Base-by-base conservation (phyloP, 2,797 vertebrate species). In the Chaenodraco wilsoni region DNA sequence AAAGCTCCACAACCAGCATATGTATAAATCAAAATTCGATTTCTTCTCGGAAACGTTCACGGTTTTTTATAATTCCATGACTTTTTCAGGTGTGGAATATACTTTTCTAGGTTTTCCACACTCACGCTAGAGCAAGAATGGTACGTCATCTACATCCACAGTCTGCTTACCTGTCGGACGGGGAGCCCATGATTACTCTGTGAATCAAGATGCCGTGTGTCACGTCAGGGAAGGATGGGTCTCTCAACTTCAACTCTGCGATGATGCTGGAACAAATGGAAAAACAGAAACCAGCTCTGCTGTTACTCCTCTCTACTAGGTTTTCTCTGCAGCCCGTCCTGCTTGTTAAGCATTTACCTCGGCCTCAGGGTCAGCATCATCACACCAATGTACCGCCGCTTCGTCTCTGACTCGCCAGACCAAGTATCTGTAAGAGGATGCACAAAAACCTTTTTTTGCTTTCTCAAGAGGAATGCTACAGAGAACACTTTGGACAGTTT, bases 331-430 rank as follows among this genome's bases (percentile, higher is more conserved):
- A 41, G 12, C 9, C 1, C 13, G 8, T 31, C 17, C 3, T 40
- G 12, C 48, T 9, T 1, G 14, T 48, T 12, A 51, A 31, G 23
- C 11, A 0, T 14, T 23, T 91, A 99, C 97, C 96, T 97, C 2
- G 92, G 95, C 0, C 96, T 97, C 46, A 99, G 93, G 0, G 97
- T 98, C 86, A 99, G 91, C 98, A 99, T 99, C 94, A 96, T 97
- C 41, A 99, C 96, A 1, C 98, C 98, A 0, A 99, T 98, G 88
- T 98, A 99, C 0, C 96, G 94, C 19, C 94, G 94, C 87, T 95
- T 97, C 0, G 85, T 69, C 64, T 94, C 94, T 0, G 93, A 76
- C 0, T 82, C 89, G 15, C 95, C 90, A 54, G 95, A 95, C 94
- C 93, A 94, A 16, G 96, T 96, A 73, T 84, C 98, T 99, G n/a